A percentile compares a stretch with the other conserved stretches of the same genome.
phyloP scores from a whole-genome alignment of 2,797 vertebrate genomes.

The Megaceryle alcyon region DNA sequence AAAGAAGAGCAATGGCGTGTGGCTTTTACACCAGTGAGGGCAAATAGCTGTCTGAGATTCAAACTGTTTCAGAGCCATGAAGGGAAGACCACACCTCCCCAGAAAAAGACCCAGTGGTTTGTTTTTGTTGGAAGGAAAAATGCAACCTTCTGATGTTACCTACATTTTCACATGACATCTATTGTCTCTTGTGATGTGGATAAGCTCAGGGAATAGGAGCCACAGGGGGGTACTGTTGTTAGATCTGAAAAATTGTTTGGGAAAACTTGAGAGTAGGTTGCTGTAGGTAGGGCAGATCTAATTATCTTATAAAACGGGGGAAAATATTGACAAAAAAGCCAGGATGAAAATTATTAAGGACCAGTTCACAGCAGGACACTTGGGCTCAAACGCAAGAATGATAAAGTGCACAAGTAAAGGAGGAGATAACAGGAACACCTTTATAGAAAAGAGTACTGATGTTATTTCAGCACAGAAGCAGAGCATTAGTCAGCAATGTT shows the following conservation, averaged over 20 bases:
- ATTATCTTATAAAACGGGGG: neutral
- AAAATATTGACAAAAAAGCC: neutral
- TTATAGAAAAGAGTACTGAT: neutral
- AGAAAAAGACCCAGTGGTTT: neutral
- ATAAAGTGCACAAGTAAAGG: neutral
- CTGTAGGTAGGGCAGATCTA: neutral
- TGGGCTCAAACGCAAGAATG: neutral
- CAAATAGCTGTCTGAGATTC: neutral
- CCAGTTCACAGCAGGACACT: neutral
- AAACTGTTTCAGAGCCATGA: neutral
- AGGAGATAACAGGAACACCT: neutral
- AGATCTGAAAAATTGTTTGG: neutral
- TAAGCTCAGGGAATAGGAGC: neutral
- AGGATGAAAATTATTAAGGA: neutral
- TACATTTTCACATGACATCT: accelerated
- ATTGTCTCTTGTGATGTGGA: accelerated
- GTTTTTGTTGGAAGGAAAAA: neutral
- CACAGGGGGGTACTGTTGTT: neutral
- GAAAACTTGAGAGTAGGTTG: neutral
- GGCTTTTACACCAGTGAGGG: neutral
- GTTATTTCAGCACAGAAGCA: neutral
- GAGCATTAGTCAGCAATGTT: neutral
- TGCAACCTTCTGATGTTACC: neutral
- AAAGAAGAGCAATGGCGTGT: accelerated
- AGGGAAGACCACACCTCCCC: neutral